Conservation (phyloP, 2,797 vertebrate species). For the Phrynocephalus guinanensis region DNA sequence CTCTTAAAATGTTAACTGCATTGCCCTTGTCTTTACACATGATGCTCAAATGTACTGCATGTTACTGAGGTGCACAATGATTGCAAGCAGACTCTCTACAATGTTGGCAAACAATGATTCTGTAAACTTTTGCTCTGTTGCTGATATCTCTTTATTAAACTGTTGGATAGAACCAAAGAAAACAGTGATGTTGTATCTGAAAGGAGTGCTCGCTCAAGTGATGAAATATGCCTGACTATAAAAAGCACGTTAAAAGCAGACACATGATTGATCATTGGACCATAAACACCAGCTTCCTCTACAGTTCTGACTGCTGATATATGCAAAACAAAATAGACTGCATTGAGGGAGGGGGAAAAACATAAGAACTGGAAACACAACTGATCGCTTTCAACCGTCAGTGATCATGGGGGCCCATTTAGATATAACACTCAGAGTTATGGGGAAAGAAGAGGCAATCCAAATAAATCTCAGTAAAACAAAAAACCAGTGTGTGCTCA, state of each 20-base stretch:
- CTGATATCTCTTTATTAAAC: background rate
- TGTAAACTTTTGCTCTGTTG: background rate
- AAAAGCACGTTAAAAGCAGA: too few relatives aligned
- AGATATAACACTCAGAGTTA: conserved; percentile 27
- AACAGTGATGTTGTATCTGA: too few relatives aligned
- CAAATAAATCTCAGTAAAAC: conserved; percentile 55
- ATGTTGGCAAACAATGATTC: conserved; percentile 16
- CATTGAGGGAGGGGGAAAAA: too few relatives aligned
- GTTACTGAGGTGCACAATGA: background rate
- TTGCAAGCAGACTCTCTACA: background rate
- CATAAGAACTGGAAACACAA: too few relatives aligned
- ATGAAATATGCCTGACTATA: too few relatives aligned
- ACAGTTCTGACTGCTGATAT: too few relatives aligned
- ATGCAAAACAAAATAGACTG: too few relatives aligned
- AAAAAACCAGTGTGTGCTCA: conserved; percentile 73
- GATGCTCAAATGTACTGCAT: background rate
- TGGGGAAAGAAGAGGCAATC: conserved; percentile 1
- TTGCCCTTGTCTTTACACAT: background rate
- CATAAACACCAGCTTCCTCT: too few relatives aligned
- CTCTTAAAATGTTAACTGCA: background rate
- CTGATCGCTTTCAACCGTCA: too few relatives aligned
- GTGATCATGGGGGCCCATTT: conserved; percentile 42
- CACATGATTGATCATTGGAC: too few relatives aligned
- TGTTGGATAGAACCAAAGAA: background rate
- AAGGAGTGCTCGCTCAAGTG: too few relatives aligned